Evolutionary conservation across 2,888 invertebrate genomes (phyloP).

Genomic region (Drosophila fungiperda): DNA sequence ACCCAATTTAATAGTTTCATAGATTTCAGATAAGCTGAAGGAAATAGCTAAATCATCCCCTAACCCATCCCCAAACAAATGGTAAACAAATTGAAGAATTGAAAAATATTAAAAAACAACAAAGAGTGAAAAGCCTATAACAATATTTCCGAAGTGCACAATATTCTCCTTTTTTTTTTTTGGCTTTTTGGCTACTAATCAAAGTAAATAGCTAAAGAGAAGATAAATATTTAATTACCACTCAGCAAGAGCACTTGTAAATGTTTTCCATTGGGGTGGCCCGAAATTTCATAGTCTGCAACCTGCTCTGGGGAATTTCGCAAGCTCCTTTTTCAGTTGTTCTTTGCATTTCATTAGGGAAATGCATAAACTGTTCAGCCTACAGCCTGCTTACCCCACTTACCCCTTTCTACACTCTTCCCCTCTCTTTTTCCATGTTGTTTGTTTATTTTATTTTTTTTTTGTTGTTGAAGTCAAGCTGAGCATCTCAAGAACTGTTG

Average conservation of each 20-base stretch:
- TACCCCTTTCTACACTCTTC: neutral
- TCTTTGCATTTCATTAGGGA: constrained; percentile 73
- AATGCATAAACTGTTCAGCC: constrained; percentile 59
- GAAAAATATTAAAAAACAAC: constrained; percentile 54
- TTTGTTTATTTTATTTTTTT: neutral
- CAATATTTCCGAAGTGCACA: neutral
- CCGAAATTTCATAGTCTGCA: constrained; percentile 23
- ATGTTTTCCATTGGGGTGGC: constrained; percentile 43
- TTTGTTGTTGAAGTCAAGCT: constrained; percentile 14
- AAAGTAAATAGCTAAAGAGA: constrained; percentile 65
- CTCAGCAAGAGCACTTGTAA: constrained; percentile 53
- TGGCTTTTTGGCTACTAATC: constrained; percentile 64
- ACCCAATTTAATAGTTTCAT: neutral
- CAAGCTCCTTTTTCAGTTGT: constrained; percentile 34
- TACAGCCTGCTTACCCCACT: neutral
- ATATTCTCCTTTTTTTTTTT: neutral
- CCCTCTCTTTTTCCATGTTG: neutral
- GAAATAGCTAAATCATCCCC: neutral
- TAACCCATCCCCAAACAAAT: constrained; percentile 20
- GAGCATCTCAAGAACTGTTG: constrained; percentile 45
- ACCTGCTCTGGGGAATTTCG: constrained; percentile 29
- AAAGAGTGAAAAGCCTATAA: neutral
- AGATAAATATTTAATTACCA: constrained; percentile 73
- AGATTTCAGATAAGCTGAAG: neutral
- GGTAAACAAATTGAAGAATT: constrained; percentile 38